Evolutionary conservation across 2,797 vertebrate species (phyloP).

Genomic region (Heterohyrax brucei): DNA sequence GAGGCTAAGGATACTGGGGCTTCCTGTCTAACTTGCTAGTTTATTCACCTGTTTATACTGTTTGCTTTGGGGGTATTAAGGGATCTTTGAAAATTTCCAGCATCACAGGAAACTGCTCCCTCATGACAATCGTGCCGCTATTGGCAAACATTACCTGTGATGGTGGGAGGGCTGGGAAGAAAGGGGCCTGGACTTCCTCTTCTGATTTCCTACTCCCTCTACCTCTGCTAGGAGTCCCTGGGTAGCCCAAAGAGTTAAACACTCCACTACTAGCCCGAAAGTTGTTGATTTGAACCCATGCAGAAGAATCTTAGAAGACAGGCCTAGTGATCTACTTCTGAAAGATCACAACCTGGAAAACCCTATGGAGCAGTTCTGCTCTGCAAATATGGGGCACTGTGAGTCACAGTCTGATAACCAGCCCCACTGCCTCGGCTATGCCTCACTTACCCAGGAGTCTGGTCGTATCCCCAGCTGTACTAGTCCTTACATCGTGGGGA

Average conservation of each 20-base stretch:
- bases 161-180: neutral
- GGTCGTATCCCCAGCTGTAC: accelerated
- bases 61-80: conserved; percentile 80
- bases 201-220: neutral
- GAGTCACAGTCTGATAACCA: too few relatives aligned
- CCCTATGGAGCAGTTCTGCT: too few relatives aligned
- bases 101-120: neutral
- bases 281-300: too few relatives aligned
- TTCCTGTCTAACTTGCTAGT: conserved; percentile 69
- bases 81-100: conserved; percentile 57
- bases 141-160: neutral
- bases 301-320: too few relatives aligned
- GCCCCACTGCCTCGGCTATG: accelerated
- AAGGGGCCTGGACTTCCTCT: neutral
- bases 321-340: too few relatives aligned
- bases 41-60: conserved; percentile 74
- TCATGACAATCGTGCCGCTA: neutral
- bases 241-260: neutral
- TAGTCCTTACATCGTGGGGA: neutral
- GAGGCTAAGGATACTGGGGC: conserved; percentile 48
- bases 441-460: neutral
- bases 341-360: too few relatives aligned
- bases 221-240: neutral
- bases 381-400: too few relatives aligned
- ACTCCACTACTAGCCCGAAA: neutral